Base-by-base conservation (phyloP, 2,888 invertebrate genomes). In the Pimpla rufipes region DNA sequence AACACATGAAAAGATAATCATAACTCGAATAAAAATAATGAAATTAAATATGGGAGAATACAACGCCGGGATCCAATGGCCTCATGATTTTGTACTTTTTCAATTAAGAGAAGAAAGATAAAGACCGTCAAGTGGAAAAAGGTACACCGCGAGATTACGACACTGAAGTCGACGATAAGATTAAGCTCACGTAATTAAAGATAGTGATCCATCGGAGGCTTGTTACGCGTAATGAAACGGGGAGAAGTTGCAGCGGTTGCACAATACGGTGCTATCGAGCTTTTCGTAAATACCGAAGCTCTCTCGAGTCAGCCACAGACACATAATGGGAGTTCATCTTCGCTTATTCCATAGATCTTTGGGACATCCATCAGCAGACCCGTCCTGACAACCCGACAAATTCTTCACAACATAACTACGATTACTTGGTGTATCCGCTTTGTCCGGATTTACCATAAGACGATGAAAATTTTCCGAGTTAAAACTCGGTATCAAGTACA, bases 11-110 rank as follows among this genome's bases (percentile, higher is more conserved):
- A 37, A 2, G 11, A 47, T 47, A 8, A 42, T 42, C 8, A n/a
- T 29, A 47, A 47, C 7, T 2, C 13, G 62, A 40, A 45, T 66
- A 21, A 21, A 42, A 42, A 66, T 23, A 59, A 35, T 66, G 29
- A 29, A 5, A 29, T 29, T 29, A 29, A 29, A 5, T 29, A 3
- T 29, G 29, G 2, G 29, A 29, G 29, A 29, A 11, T 13, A 66
- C 42, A 66, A 45, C 2, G 66, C 45, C 45, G 42, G 21, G 6
- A 66, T 23, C 45, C 66, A 23, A 66, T 42, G 66, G 66, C 66
- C 66, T 66, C 42, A 40, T 23, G 42, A 66, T 62, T 16, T 16
- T 23, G n/a, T 66, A 42, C 42, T 21, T 66, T 64, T 66, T 66
- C 40, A 64, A 66, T 66, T 45, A 42, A 66, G 23, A 11, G 21